A percentile compares a stretch with the other conserved stretches of the same genome.
phyloP scores from a whole-genome alignment of 2,797 vertebrate species.

The Amazona finschi region DNA sequence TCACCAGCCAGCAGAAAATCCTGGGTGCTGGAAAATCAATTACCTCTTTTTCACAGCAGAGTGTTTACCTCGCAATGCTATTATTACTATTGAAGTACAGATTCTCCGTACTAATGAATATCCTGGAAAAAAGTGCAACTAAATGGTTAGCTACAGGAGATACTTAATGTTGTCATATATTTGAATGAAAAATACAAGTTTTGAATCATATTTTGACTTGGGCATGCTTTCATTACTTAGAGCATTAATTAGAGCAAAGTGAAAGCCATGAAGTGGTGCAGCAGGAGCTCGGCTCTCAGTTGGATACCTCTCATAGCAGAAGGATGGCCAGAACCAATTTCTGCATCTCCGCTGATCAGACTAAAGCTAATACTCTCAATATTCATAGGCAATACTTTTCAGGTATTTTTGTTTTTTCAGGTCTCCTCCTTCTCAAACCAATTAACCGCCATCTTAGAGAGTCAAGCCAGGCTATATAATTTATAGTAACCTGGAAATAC shows the following conservation, averaged over 20 bases:
- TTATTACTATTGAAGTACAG: neutral
- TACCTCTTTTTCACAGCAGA: neutral
- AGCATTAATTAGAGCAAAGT: neutral
- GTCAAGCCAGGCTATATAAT: neutral
- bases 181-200: neutral
- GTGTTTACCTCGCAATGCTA: fast-evolving
- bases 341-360: neutral
- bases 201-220: neutral
- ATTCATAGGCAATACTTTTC: neutral
- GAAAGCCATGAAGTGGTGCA: neutral
- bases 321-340: neutral
- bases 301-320: neutral
- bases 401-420: neutral
- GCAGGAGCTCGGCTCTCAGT: neutral
- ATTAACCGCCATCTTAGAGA: neutral
- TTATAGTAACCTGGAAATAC: neutral
- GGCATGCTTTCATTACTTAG: neutral
- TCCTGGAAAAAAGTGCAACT: neutral
- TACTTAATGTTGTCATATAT: neutral
- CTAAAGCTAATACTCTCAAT: neutral
- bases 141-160: neutral
- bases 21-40: neutral
- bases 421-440: neutral
- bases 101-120: neutral
- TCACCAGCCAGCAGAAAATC: neutral